Evolutionary conservation across 2,113 vertebrate species (phyloP), one percentile per base, ranked within the genome.

Genomic region (Cololabis saira): DNA sequence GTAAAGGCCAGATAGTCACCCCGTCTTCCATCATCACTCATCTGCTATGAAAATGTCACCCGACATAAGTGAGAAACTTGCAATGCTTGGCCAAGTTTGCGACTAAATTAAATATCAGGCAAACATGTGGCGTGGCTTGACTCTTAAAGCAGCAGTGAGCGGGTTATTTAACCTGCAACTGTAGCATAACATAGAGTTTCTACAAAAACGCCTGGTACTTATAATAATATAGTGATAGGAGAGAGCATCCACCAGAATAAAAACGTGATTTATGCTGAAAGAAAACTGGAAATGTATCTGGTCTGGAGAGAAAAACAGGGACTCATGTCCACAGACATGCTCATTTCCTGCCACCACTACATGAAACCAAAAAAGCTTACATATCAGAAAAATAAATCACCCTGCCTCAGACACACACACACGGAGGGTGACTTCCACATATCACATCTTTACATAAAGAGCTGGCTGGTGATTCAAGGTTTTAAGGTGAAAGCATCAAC

Each of bases 161-260:
- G 57, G 49, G 30, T 81, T 69, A 71, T 53, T 81, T 47, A 22
- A 80, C 63, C 78, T 86, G 66, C 42, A 62, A 27, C 77, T 50
- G 12, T 21, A 43, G 19, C 22, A 37, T 61, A 60, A 69, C 56
- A 13, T 41, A 50, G 44, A 19, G 50, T 24, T 63, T 27, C 11
- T 18, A 1, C 60, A 41, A n/a, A 71, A 73, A 49, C 22, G 40
- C 15, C 8, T 19, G 24, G 18, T 50, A 54, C 60, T 71, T 78
- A 33, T 70, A 74, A n/a, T 54, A 41, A 45, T 42, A 41, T 43
- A 58, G 57, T 73, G 76, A 71, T 44, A 70, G 42, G 54, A 60
- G 22, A 10, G 53, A 74, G 44, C 41, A 30, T 27, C 21, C 19
- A 3, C 24, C 65, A 21, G 44, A 41, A 22, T 37, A 66, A 37